These are phyloP conservation scores for Cettia cetti DNA, from an alignment of 2,113 vertebrate species.

Conservation along the genomic window DNA sequence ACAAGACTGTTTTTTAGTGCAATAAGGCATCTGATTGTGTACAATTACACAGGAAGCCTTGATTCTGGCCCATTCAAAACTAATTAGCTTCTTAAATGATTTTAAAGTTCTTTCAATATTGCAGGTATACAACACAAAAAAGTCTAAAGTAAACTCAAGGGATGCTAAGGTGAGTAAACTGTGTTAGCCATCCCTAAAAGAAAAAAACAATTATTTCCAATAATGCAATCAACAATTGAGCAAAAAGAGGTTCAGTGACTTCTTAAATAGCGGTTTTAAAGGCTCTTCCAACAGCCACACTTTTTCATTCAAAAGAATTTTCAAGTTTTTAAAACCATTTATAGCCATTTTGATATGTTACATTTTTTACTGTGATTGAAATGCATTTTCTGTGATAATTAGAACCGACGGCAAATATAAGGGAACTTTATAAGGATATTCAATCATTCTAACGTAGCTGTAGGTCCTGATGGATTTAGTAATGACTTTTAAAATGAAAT, in stretches of 20 bases:
- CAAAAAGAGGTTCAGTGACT: slow-evolving; percentile 10
- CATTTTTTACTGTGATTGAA: slow-evolving; percentile 54
- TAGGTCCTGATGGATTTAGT: slow-evolving; percentile 50
- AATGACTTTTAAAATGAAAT: slow-evolving; percentile 63
- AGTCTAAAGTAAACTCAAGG: neutral
- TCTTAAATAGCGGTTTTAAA: slow-evolving; percentile 52
- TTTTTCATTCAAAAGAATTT: slow-evolving; percentile 42
- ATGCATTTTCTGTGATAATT: slow-evolving; percentile 52
- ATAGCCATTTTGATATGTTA: slow-evolving; percentile 54
- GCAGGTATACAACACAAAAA: neutral
- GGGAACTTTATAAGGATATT: slow-evolving; percentile 54
- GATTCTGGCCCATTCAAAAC: neutral
- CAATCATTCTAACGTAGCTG: slow-evolving; percentile 53
- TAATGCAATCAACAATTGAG: slow-evolving; percentile 34
- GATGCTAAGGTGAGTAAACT: neutral
- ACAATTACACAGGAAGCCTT: neutral
- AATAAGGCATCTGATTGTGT: neutral
- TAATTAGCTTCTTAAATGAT: neutral
- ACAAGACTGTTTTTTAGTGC: neutral
- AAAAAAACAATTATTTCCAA: slow-evolving; percentile 31
- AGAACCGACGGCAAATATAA: slow-evolving; percentile 49
- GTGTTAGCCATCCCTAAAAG: slow-evolving; percentile 36
- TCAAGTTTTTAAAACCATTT: slow-evolving; percentile 54
- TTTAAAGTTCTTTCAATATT: neutral
- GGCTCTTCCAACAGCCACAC: neutral